phyloP scores from a whole-genome alignment of 2,888 invertebrate genomes.

The Noctua comes region DNA sequence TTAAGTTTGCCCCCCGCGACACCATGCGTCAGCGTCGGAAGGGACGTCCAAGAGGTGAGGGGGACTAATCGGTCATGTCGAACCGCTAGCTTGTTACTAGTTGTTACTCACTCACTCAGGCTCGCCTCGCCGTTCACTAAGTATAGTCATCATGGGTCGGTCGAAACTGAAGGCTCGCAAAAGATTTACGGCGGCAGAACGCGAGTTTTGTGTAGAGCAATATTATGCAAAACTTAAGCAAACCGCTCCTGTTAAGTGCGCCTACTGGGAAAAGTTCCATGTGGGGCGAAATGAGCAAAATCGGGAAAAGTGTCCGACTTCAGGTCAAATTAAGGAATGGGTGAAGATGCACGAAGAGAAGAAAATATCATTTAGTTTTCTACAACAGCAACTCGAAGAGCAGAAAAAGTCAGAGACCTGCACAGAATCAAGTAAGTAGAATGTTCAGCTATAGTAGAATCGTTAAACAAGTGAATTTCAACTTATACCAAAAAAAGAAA shows the following conservation, averaged over 20 bases:
- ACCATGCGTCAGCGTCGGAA: background rate
- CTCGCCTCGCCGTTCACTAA: background rate
- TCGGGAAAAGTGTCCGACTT: conserved; percentile 1
- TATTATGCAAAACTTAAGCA: background rate
- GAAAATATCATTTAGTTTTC: background rate
- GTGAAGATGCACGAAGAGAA: conserved; percentile 3
- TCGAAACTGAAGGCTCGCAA: background rate
- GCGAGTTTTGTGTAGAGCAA: conserved; percentile 23
- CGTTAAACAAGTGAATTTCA: background rate
- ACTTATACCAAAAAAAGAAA: background rate
- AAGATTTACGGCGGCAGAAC: background rate
- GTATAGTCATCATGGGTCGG: conserved; percentile 8
- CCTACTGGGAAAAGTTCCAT: background rate
- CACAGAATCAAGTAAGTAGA: conserved; percentile 2
- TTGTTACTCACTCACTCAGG: background rate
- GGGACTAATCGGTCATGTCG: background rate
- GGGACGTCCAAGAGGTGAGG: too few species aligned
- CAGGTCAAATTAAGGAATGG: conserved; percentile 6
- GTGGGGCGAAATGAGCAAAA: background rate
- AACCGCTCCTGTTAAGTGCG: background rate
- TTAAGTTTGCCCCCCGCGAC: background rate
- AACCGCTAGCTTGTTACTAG: too few species aligned
- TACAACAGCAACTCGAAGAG: background rate
- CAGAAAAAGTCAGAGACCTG: background rate
- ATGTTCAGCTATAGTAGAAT: background rate